Base-by-base conservation (phyloP, 2,113 vertebrate genomes). In the Archilochus colubris region DNA sequence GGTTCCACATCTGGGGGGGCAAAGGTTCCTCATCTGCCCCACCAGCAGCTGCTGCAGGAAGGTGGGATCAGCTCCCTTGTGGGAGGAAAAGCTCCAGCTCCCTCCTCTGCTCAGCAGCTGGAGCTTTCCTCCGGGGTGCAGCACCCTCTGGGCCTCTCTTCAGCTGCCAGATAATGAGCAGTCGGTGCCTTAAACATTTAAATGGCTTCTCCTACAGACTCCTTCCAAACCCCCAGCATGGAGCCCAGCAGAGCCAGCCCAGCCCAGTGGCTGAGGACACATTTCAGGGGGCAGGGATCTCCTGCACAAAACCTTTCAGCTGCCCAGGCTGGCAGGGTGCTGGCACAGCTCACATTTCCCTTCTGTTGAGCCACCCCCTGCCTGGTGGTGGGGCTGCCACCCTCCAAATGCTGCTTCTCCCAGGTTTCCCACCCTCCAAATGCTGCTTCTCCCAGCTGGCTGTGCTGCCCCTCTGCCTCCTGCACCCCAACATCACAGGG, bases 401-500 rank as follows among this genome's bases (percentile, higher is more conserved):
- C 48, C 55, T 23, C 30, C 11, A 12, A 76, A 17, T 2, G 14
- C 79, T 10, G 28, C 72, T 82, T 46, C 43, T 82, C 58, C 70
- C 24, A 7, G 46, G 13, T n/a, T n/a, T 36, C 36, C 9, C 36
- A 19, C 18, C 48, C 55, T 23, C 30, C 11, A 12, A 76, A 17
- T 2, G 14, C 79, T 10, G 28, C 72, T 82, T 46, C 43, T 82
- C 58, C 70, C 24, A 7, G 18, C 72, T 14, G 64, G 28, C 12
- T 2, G 0, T 15, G 14, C 59, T 82, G 59, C 25, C 66, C 16
- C 5, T 1, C 23, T 3, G 17, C 18, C 16, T 19, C 27, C 63
- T 25, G 43, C 11, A 18, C 53, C 0, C 54, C 3, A 3, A 27
- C 46, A 7, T 7, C 1, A 0, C 2, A 0, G 54, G 0, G 6